phyloP scores from a whole-genome alignment of 1,140 invertebrate species.

The Tetramorium simillimum region DNA sequence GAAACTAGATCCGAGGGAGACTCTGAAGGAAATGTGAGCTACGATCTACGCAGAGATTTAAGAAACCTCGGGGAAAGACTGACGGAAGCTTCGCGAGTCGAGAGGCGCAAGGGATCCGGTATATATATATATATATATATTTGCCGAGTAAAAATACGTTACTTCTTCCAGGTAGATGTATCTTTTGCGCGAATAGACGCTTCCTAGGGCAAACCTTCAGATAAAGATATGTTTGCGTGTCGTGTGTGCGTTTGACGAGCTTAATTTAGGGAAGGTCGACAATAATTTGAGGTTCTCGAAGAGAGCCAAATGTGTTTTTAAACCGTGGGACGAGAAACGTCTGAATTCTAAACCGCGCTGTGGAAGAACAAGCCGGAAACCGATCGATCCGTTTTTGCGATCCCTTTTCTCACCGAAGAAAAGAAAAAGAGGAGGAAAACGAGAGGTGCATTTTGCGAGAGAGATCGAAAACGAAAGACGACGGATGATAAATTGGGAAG shows the following conservation, averaged over 20 bases:
- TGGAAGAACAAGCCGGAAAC: neutral
- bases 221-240: constrained; percentile 19
- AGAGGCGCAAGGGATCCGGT: neutral
- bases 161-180: constrained; percentile 16
- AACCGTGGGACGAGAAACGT: neutral
- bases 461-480: neutral
- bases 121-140: neutral
- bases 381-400: neutral
- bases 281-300: constrained; percentile 40
- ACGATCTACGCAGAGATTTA: neutral
- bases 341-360: neutral
- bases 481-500: neutral
- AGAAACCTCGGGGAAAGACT: neutral
- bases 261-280: constrained; percentile 40
- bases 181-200: constrained; percentile 37
- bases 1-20: neutral
- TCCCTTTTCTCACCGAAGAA: neutral
- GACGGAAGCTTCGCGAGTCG: neutral
- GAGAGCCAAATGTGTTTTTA: constrained; percentile 7
- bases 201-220: constrained; percentile 17
- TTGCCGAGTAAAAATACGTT: constrained; percentile 1
- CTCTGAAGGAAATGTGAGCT: neutral
- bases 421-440: neutral
- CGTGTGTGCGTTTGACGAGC: neutral
- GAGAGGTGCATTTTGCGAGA: neutral